These are phyloP conservation scores for Aphodius sticticus DNA, from an alignment of 2,888 invertebrate species.

Conservation along the genomic window DNA sequence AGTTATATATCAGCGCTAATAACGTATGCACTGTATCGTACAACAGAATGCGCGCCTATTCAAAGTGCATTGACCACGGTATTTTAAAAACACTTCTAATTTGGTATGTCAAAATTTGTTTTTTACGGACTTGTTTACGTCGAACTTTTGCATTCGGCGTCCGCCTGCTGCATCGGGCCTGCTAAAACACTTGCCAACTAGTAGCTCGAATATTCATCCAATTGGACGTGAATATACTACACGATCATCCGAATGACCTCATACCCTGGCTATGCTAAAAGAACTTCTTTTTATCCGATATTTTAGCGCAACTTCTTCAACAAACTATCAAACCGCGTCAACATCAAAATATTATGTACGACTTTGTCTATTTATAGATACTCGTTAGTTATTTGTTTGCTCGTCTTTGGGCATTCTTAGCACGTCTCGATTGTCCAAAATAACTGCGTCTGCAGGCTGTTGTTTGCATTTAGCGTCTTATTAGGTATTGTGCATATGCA, in stretches of 20 bases:
- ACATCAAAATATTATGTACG: constrained; percentile 4
- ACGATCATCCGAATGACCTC: background rate
- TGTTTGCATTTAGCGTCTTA: background rate
- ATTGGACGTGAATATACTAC: background rate
- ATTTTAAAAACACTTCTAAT: constrained; percentile 35
- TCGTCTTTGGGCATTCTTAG: background rate
- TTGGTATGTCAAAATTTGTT: constrained; percentile 35
- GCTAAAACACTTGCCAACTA: constrained; percentile 4
- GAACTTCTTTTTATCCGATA: background rate
- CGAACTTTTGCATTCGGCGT: constrained; percentile 5
- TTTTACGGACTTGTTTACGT: constrained; percentile 36
- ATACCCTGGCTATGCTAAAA: background rate
- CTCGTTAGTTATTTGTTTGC: background rate
- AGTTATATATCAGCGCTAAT: no score
- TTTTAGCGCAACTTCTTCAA: background rate
- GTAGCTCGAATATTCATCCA: background rate
- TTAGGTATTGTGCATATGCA: background rate
- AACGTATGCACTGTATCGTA: constrained; percentile 11
- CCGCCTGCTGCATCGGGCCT: background rate
- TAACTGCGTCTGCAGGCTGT: background rate
- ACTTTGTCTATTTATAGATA: background rate
- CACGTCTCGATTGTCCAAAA: constrained; percentile 4
- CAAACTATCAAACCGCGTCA: background rate
- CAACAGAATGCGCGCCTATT: constrained; percentile 22
- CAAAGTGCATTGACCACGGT: constrained; percentile 32